Conservation (phyloP, 2,797 vertebrate species). For the Silurus lanzhouensis region DNA sequence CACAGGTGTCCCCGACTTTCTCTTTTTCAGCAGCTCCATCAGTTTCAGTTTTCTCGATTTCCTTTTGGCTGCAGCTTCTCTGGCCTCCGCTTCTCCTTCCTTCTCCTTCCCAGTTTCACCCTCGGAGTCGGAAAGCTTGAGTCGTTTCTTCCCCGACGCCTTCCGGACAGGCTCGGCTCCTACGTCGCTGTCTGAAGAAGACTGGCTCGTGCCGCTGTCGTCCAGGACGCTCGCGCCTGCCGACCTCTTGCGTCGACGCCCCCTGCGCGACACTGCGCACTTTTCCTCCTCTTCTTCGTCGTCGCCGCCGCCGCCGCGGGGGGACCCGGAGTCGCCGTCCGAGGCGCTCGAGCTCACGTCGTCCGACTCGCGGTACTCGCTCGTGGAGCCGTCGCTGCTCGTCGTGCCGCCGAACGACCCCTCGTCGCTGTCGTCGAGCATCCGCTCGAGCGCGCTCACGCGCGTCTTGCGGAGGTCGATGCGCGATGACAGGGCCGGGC, state of each 20-base stretch:
- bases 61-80: slow-evolving; percentile 48
- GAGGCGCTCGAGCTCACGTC: slow-evolving; percentile 29
- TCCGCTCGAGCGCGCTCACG: slow-evolving; percentile 40
- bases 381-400: slow-evolving; percentile 48
- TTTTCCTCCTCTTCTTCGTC: slow-evolving; percentile 28
- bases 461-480: slow-evolving; percentile 45
- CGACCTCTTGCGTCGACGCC: slow-evolving; percentile 23
- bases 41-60: slow-evolving; percentile 54
- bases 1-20: slow-evolving; percentile 33
- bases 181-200: slow-evolving; percentile 50
- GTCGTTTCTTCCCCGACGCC: slow-evolving; percentile 44
- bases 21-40: slow-evolving; percentile 49
- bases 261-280: not conserved
- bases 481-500: slow-evolving; percentile 30
- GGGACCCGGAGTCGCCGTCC: not conserved
- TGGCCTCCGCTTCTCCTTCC: slow-evolving; percentile 37
- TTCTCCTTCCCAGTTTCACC: slow-evolving; percentile 47
- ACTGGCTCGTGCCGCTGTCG: slow-evolving; percentile 30
- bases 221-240: slow-evolving; percentile 26
- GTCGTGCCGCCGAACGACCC: slow-evolving; percentile 50
- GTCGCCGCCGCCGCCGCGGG: not conserved
- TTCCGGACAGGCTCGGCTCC: slow-evolving; percentile 50
- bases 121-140: slow-evolving; percentile 49
- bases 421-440: slow-evolving; percentile 60
- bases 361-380: slow-evolving; percentile 49